phyloP scores from a whole-genome alignment of 2,113 vertebrate genomes.

The Ursus arctos region DNA sequence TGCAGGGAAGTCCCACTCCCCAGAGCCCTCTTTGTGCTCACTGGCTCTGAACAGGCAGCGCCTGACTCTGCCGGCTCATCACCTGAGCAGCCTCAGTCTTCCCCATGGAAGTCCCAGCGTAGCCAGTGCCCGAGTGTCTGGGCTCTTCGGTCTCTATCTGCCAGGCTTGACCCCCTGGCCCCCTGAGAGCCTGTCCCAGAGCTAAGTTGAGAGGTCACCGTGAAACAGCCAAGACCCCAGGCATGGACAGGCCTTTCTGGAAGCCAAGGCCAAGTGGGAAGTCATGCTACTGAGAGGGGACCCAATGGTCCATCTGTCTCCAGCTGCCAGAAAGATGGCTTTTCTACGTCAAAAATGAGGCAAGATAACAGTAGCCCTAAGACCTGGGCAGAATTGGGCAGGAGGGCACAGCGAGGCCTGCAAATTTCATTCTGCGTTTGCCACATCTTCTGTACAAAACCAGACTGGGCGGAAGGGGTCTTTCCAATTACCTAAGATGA shows the following conservation, averaged over 20 bases:
- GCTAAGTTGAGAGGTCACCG: background rate
- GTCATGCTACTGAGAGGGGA: background rate
- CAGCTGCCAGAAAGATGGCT: background rate
- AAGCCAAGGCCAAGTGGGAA: constrained; percentile 7
- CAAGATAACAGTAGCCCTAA: background rate
- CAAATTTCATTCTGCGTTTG: constrained; percentile 37
- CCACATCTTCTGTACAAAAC: background rate
- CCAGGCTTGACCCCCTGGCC: background rate
- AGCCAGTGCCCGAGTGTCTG: background rate
- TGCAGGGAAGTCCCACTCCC: background rate
- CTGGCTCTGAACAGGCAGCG: background rate
- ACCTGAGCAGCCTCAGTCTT: background rate
- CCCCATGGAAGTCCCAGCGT: background rate
- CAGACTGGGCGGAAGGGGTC: background rate
- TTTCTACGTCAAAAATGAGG: background rate
- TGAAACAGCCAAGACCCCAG: background rate
- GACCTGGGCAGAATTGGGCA: background rate
- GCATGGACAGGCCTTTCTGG: background rate
- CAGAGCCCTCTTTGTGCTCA: background rate
- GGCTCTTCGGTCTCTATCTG: background rate
- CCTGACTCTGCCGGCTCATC: background rate
- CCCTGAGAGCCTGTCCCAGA: background rate
- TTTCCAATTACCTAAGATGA: background rate
- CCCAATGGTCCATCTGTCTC: background rate
- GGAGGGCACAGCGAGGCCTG: background rate